phyloP scores from a whole-genome alignment of 2,888 invertebrate genomes.

The Drosophila fungiperda region DNA sequence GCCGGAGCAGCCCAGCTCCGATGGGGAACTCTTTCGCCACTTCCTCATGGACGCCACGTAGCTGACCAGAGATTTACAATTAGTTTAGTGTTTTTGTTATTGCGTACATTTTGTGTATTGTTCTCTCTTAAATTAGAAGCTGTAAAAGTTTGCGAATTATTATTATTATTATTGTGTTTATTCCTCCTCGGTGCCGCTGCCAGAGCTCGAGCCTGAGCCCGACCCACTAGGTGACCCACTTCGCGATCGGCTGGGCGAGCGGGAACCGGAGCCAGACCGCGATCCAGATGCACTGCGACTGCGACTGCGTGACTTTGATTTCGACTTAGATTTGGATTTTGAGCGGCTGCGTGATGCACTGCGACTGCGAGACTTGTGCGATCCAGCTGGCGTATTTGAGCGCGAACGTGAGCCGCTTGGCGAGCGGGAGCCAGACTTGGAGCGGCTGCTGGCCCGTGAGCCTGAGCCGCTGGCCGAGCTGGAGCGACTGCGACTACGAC shows the following conservation, averaged over 20 bases:
- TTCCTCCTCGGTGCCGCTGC: conserved; percentile 83
- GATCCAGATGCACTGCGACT: conserved; percentile 67
- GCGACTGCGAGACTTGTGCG: conserved; percentile 81
- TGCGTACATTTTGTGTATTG: conserved; percentile 36
- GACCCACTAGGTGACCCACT: conserved; percentile 78
- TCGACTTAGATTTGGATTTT: conserved; percentile 22
- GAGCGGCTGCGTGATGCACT: conserved; percentile 35
- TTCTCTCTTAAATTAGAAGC: conserved; percentile 29
- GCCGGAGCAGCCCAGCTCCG: conserved; percentile 54
- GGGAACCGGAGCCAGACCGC: conserved; percentile 82
- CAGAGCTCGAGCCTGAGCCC: conserved; percentile 81
- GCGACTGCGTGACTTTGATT: conserved; percentile 52
- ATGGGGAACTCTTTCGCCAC: conserved; percentile 69
- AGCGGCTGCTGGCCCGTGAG: conserved; percentile 82
- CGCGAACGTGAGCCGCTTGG: conserved; percentile 66
- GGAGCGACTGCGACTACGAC: conserved; percentile 66
- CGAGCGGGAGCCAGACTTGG: conserved; percentile 74
- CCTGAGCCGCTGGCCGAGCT: conserved; percentile 75
- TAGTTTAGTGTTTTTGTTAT: conserved; percentile 16
- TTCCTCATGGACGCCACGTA: conserved; percentile 72
- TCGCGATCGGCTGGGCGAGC: conserved; percentile 84
- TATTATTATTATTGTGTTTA: conserved; percentile 43
- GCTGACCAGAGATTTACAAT: conserved; percentile 7
- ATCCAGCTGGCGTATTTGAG: conserved; percentile 71
- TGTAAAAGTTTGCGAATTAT: conserved; percentile 16